Evolutionary conservation across 1,140 invertebrate genomes (phyloP).

Genomic region (Neodiprion fabricii): DNA sequence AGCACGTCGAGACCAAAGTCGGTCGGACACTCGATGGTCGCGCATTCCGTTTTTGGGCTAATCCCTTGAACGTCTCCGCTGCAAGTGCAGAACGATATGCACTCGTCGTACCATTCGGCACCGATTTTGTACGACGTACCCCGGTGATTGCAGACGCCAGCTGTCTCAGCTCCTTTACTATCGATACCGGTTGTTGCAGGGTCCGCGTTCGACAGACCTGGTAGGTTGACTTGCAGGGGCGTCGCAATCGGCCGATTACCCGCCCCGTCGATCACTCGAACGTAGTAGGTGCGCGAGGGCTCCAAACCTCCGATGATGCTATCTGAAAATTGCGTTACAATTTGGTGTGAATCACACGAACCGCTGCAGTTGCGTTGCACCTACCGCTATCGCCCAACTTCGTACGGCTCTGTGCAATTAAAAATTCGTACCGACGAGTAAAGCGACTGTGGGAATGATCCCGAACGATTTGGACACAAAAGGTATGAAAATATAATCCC

Average conservation of each 20-base stretch:
- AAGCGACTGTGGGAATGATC: too few species aligned
- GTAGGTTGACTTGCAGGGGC: slow-evolving; percentile 46
- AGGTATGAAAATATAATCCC: too few species aligned
- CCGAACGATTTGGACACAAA: too few species aligned
- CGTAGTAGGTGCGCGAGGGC: slow-evolving; percentile 54
- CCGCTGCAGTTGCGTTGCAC: too few species aligned
- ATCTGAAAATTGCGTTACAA: slow-evolving; percentile 33
- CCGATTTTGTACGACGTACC: slow-evolving; percentile 64
- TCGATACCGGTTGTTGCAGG: not conserved
- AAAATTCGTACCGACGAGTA: too few species aligned
- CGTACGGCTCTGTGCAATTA: too few species aligned
- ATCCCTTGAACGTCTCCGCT: slow-evolving; percentile 63
- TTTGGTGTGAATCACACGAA: too few species aligned
- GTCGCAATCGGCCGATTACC: slow-evolving; percentile 35
- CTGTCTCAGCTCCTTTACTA: not conserved
- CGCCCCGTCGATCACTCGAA: slow-evolving; percentile 49
- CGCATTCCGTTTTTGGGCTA: slow-evolving; percentile 66
- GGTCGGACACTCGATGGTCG: slow-evolving; percentile 80
- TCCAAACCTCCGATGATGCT: slow-evolving; percentile 52
- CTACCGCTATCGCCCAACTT: too few species aligned
- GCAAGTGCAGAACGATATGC: slow-evolving; percentile 76
- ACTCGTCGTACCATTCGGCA: slow-evolving; percentile 75
- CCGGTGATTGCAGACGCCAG: slow-evolving; percentile 63
- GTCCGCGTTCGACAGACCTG: slow-evolving; percentile 48
- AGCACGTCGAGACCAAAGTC: slow-evolving; percentile 82